These are phyloP conservation scores for Conchocele bisecta DNA, from an alignment of 2,888 invertebrate genomes.

Conservation along the genomic window DNA sequence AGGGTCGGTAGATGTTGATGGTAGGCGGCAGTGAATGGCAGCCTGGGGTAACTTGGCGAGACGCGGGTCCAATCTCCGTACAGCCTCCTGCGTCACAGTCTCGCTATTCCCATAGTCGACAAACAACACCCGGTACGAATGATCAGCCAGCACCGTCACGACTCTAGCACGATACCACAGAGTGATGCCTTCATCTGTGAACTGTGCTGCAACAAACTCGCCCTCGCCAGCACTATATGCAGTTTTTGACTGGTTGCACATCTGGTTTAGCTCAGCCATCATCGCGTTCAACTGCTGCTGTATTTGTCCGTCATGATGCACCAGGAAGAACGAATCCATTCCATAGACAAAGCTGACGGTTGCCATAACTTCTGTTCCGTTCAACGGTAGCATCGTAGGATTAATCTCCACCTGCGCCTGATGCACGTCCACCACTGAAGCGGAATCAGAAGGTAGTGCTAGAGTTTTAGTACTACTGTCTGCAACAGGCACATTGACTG, in stretches of 20 bases:
- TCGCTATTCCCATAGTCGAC: slow-evolving; percentile 87
- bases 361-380: slow-evolving; percentile 20
- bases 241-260: slow-evolving; percentile 68
- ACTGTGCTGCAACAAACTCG: slow-evolving; percentile 56
- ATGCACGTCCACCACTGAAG: background rate
- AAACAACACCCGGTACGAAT: slow-evolving; percentile 87
- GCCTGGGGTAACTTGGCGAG: slow-evolving; percentile 36
- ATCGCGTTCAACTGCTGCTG: slow-evolving; percentile 81
- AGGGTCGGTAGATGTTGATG: slow-evolving; percentile 9
- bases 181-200: slow-evolving; percentile 10
- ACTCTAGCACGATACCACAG: slow-evolving; percentile 42
- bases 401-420: slow-evolving; percentile 9
- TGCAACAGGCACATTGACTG: background rate
- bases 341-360: slow-evolving; percentile 28
- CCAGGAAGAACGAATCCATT: slow-evolving; percentile 85
- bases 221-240: slow-evolving; percentile 52
- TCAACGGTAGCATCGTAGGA: slow-evolving; percentile 25
- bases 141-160: slow-evolving; percentile 68
- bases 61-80: slow-evolving; percentile 70
- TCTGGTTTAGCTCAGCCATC: slow-evolving; percentile 83
- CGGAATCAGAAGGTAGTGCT: background rate
- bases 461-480: background rate
- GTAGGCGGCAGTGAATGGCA: slow-evolving; percentile 51
- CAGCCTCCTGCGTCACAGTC: slow-evolving; percentile 85
- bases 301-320: slow-evolving; percentile 84